Percentiles rank a stretch among this genome's conserved stretches.
Conservation (phyloP, 1,140 invertebrate genomes). For the Drosophila nikananu region DNA sequence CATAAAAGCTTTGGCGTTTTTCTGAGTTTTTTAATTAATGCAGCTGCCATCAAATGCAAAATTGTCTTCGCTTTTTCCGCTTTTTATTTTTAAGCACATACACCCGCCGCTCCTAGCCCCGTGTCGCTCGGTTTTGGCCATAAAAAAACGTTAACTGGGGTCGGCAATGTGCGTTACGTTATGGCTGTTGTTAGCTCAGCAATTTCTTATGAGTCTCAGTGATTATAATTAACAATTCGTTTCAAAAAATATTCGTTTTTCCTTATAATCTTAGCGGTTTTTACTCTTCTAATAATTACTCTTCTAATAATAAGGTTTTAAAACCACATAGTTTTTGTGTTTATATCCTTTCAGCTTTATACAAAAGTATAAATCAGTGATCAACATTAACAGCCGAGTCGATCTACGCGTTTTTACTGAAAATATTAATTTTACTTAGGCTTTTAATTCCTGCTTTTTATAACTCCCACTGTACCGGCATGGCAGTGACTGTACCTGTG, state of each 20-base stretch:
- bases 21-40: conserved; percentile 3
- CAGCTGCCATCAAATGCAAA: conserved; percentile 12
- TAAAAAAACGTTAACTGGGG: background rate
- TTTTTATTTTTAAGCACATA: background rate
- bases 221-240: background rate
- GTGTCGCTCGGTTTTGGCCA: background rate
- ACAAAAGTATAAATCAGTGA: no score
- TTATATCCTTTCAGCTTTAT: no score
- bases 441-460: no score
- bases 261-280: no score
- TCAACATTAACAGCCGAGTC: no score
- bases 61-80: conserved; percentile 7
- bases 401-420: no score
- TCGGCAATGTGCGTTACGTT: background rate
- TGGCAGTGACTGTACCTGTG: background rate
- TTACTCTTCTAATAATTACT: no score
- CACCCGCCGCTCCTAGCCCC: background rate
- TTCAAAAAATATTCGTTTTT: no score
- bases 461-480: no score
- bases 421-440: no score
- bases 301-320: no score
- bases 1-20: conserved; percentile 6
- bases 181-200: background rate
- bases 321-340: no score
- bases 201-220: background rate